phyloP scores from a whole-genome alignment of 1,140 invertebrate species.

The Drosophila obscura region DNA sequence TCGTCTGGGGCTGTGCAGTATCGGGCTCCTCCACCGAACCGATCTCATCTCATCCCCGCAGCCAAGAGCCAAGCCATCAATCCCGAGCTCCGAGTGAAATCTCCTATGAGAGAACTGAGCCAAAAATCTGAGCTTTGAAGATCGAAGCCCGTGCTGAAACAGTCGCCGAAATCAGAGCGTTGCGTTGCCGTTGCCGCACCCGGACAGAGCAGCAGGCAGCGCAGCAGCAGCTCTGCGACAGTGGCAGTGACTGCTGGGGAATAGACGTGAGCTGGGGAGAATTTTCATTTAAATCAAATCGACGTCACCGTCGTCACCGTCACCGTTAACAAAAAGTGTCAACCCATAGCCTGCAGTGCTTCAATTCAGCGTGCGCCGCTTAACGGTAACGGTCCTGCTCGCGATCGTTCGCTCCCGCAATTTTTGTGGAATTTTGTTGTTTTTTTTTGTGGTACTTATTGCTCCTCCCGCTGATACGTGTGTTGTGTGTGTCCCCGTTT shows the following conservation, averaged over 20 bases:
- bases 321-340: constrained; percentile 74
- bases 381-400: constrained; percentile 75
- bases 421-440: not conserved
- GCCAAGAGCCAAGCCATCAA: too few species aligned
- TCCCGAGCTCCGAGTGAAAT: not conserved
- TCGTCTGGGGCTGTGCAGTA: too few species aligned
- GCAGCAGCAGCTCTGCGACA: constrained; percentile 19
- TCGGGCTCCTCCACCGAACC: constrained; percentile 13
- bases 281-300: constrained; percentile 71
- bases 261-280: constrained; percentile 73
- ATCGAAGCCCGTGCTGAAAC: too few species aligned
- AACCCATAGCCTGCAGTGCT: constrained; percentile 63
- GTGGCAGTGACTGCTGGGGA: constrained; percentile 43
- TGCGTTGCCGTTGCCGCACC: constrained; percentile 1
- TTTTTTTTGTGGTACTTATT: too few species aligned
- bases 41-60: too few species aligned
- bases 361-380: constrained; percentile 73
- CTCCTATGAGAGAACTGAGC: constrained; percentile 2
- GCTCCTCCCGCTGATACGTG: not conserved
- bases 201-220: constrained; percentile 26
- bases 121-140: not conserved
- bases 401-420: constrained; percentile 38
- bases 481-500: not conserved
- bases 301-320: constrained; percentile 41
- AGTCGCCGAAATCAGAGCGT: constrained; percentile 8